These are phyloP conservation scores for Drosophila teissieri DNA, from an alignment of 1,140 invertebrate genomes.

Conservation along the genomic window DNA sequence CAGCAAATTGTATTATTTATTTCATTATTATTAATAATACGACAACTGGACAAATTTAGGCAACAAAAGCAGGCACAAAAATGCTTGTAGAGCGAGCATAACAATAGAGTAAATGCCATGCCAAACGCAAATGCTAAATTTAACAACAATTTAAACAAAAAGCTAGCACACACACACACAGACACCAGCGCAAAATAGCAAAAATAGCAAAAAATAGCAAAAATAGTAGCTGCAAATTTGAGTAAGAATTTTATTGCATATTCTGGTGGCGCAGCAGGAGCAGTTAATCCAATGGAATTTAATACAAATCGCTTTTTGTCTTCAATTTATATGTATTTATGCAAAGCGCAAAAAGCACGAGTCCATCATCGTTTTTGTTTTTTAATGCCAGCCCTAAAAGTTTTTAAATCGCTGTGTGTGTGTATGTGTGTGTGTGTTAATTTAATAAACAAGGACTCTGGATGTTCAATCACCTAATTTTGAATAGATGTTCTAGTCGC, in stretches of 20 bases:
- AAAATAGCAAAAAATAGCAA: slow-evolving; percentile 6
- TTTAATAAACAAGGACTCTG: slow-evolving; percentile 1
- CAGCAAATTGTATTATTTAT: slow-evolving; percentile 47
- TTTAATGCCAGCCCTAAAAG: not conserved
- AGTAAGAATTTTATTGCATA: slow-evolving; percentile 10
- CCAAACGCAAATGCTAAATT: slow-evolving; percentile 22
- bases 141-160: slow-evolving; percentile 1
- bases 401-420: slow-evolving; percentile 12
- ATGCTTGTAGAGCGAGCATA: slow-evolving; percentile 8
- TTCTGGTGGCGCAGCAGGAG: not conserved
- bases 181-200: not conserved
- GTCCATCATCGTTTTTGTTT: not conserved
- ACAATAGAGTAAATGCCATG: slow-evolving; percentile 30
- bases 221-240: slow-evolving; percentile 10
- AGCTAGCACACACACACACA: not conserved
- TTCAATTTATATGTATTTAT: not conserved
- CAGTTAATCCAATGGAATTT: slow-evolving; percentile 30
- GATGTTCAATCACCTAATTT: not conserved
- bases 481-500: not conserved
- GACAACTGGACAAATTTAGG: slow-evolving; percentile 16
- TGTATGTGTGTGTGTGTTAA: slow-evolving; percentile 7
- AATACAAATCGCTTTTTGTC: slow-evolving; percentile 22
- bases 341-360: slow-evolving; percentile 4
- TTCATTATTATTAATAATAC: slow-evolving; percentile 46
- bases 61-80: slow-evolving; percentile 1